Base-by-base conservation (phyloP, 2,113 vertebrate genomes). In the Daphoenositta chrysoptera region DNA sequence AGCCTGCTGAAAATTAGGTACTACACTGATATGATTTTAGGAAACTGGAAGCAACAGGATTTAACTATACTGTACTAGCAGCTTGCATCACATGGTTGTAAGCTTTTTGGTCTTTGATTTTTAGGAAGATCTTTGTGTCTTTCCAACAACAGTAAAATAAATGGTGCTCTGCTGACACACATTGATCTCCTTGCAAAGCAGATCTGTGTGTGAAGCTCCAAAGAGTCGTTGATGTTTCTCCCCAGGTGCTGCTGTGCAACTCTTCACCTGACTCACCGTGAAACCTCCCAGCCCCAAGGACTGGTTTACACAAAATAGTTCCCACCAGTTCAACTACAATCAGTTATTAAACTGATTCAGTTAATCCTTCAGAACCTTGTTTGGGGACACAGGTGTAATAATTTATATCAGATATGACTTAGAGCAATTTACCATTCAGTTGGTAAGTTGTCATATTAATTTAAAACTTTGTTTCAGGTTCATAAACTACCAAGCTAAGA, bases 341-440 rank as follows among this genome's bases (percentile, higher is more conserved):
- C 11, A 14, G 30, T 47, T 88, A 54, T 71, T 47, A 60, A 79
- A 81, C 35, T 37, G 47, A 84, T 89, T 51, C 56, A 90, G 54
- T 75, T 78, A 95, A 92, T 94, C 39, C 72, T 68, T 81, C 64
- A 66, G 56, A 70, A 86, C 51, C 56, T 81, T 76, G 54, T 60
- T 5, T 88, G 68, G 50, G 68, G 35, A 75, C 27, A 72, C n/a
- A 28, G 11, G 5, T 66, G 37, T 54, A 89, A 51, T 87, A 7
- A 81, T 71, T 92, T 86, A 35, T 24, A 83, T 77, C 53, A 50
- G 42, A 66, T 86, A 58, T 10, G 16, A 42, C 54, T 89, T 73
- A 31, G 39, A 83, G 39, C 39, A 86, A 89, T 88, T 93, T 89
- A 51, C 42, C 24, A 66, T 80, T 79, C 27, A 9, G 33, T 31